Evolutionary conservation across 2,113 vertebrate genomes (phyloP), one percentile per base, ranked within the genome.

Genomic region (Ceyx melanurus): DNA sequence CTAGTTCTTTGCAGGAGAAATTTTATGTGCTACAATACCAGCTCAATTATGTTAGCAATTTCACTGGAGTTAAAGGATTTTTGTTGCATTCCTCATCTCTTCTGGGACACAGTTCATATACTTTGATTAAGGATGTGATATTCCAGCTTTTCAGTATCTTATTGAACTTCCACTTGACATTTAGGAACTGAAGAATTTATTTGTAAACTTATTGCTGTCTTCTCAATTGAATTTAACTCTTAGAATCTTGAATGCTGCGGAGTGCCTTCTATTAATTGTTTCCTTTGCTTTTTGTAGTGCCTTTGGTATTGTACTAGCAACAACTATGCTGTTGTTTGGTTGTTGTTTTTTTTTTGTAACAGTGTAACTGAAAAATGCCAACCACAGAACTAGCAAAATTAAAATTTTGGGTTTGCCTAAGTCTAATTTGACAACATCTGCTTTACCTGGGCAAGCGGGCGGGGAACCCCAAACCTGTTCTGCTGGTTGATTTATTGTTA

Each of bases 221-320:
- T 88, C 15, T 77, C n/a, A 60, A 0, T 54, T 23, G 71, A 60
- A 19, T 45, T 8, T 26, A 84, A n/a, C 23, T 51, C 13, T 68
- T 37, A 0, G 1, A 43, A 11, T 54, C 22, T 67, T 43, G 13
- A 43, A 31, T 70, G 12, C 22, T 67, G 6, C 3, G 4, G 31
- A 66, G 19, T 46, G 22, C 11, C 17, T 67, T 86, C 28, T 71
- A 1, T 40, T 90, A 58, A 37, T 83, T 77, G 11, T 72, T 14
- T 79, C 22, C 28, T 60, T 15, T 53, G 11, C 23, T 81, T 70
- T 51, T 70, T 60, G 88, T 78, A 75, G 23, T 19, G 16, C 13
- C 8, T 31, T 1, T 21, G 20, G 18, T 67, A 29, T 25, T 67
- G 19, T 40, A 53, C 13, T 51, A 53, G 26, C 13, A 56, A 6